phyloP scores from a whole-genome alignment of 2,797 vertebrate genomes.

The Antennarius maculatus region DNA sequence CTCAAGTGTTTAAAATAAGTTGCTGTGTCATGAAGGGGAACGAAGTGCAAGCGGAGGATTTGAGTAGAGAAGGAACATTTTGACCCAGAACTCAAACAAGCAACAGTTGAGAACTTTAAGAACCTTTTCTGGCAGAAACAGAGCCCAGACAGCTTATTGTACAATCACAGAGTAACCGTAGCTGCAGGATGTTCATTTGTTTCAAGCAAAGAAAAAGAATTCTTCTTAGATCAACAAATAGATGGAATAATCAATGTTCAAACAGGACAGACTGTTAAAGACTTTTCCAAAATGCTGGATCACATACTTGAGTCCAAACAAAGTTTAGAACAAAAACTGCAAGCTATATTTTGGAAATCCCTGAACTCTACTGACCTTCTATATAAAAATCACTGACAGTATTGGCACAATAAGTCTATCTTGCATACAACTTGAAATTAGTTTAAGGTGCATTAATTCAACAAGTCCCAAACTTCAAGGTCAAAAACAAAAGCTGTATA shows the following conservation, averaged over 20 bases:
- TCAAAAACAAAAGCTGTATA: not conserved
- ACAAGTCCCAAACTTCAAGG: no score
- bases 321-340: no score
- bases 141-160: no score
- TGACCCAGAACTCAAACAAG: not conserved
- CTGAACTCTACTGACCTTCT: no score
- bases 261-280: not conserved
- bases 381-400: no score
- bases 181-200: no score
- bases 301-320: no score
- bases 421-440: no score
- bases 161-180: no score
- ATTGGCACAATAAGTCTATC: no score
- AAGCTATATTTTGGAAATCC: no score
- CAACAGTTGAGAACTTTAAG: not conserved
- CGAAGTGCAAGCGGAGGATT: constrained; percentile 27
- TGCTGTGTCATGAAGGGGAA: constrained; percentile 15
- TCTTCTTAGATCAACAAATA: not conserved
- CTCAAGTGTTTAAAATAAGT: not conserved
- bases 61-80: constrained; percentile 1
- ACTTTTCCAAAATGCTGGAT: not conserved
- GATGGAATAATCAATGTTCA: not conserved
- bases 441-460: not conserved
- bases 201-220: not conserved
- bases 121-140: constrained; percentile 1